Percentiles rank a stretch among this genome's conserved stretches.
phyloP scores from a whole-genome alignment of 2,797 vertebrate species.

The Spheniscus humboldti region DNA sequence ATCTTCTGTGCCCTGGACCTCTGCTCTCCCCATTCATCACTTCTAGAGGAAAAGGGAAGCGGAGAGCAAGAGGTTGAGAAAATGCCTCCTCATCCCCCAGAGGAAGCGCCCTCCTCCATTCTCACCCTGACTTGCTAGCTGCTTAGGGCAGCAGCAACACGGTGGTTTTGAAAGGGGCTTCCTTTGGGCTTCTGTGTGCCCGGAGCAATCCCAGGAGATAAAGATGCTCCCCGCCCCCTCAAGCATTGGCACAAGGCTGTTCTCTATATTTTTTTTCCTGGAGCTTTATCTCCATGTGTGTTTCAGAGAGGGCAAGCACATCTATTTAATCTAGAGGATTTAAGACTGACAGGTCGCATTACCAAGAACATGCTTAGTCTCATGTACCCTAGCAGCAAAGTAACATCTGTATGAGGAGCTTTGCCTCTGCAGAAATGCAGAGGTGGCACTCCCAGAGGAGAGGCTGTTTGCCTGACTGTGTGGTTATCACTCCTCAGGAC shows the following conservation, averaged over 20 bases:
- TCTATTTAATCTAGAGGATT: background rate
- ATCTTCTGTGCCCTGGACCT: background rate
- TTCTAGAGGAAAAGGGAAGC: background rate
- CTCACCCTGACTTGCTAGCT: background rate
- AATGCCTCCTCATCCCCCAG: background rate
- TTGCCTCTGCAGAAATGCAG: background rate
- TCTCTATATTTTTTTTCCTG: too few species aligned
- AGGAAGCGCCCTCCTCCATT: background rate
- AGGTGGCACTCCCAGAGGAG: background rate
- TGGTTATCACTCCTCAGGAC: background rate
- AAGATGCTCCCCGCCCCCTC: background rate
- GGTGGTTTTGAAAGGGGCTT: background rate
- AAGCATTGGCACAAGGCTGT: background rate
- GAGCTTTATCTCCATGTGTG: background rate
- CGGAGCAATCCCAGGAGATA: background rate
- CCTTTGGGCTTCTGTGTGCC: background rate
- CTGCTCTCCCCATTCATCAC: background rate
- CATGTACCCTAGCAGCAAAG: background rate
- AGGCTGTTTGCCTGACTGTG: background rate
- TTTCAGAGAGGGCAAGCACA: background rate
- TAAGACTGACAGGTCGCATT: background rate
- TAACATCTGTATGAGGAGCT: background rate
- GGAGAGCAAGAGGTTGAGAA: background rate
- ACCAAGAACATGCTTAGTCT: background rate
- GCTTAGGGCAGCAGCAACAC: background rate